Evolutionary conservation across 2,797 vertebrate genomes (phyloP).

Genomic region (Gallinago solitaria): DNA sequence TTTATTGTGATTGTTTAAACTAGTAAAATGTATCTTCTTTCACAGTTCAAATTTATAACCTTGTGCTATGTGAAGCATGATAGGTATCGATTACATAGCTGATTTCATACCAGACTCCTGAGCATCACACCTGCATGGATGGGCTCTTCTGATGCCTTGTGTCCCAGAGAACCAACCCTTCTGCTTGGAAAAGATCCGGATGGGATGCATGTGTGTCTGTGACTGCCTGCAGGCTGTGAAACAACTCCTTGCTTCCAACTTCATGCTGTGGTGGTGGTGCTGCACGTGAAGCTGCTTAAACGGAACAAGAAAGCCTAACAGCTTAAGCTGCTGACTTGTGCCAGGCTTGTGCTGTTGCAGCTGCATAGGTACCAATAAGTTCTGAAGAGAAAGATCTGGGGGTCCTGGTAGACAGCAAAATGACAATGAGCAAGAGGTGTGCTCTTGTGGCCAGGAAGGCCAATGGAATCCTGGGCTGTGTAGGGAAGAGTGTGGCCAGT

Average conservation of each 20-base stretch:
- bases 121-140: neutral
- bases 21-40: neutral
- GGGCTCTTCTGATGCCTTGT: neutral
- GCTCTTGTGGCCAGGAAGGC: too few relatives aligned
- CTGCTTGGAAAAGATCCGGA: neutral
- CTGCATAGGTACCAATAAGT: fast-evolving
- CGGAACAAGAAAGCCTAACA: neutral
- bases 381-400: too few relatives aligned
- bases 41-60: neutral
- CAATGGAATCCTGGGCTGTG: too few relatives aligned
- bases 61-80: neutral
- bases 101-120: neutral
- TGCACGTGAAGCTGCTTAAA: neutral
- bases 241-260: neutral
- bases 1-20: neutral
- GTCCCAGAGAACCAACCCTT: neutral
- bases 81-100: neutral
- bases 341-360: neutral
- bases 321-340: neutral
- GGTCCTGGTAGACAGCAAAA: too few relatives aligned
- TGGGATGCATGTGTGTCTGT: neutral
- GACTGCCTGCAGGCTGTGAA: neutral
- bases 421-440: too few relatives aligned
- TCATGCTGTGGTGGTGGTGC: neutral
- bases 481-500: too few relatives aligned